Conservation (phyloP, 2,797 vertebrate genomes). For the Dromococcyx pavoninus region DNA sequence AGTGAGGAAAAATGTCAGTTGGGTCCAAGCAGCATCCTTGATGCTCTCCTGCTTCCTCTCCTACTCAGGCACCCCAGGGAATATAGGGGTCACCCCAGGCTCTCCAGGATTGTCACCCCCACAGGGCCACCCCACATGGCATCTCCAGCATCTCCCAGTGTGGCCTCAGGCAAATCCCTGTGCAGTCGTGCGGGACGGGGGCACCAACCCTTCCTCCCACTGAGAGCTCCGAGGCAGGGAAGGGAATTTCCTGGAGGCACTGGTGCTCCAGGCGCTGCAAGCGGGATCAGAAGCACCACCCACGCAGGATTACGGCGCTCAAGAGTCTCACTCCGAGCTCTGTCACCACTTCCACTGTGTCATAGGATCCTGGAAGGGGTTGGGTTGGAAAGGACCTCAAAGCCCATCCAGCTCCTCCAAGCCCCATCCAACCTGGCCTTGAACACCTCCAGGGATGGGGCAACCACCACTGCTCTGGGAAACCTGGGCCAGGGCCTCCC, state of each 20-base stretch:
- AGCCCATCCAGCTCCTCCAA: too few relatives aligned
- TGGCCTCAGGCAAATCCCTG: background rate
- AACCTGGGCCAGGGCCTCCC: too few relatives aligned
- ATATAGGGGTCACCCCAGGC: too few relatives aligned
- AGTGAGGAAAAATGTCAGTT: background rate
- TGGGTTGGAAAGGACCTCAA: too few relatives aligned
- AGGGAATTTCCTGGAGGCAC: background rate
- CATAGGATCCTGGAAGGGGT: too few relatives aligned
- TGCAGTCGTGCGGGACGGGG: background rate
- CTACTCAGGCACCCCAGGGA: background rate
- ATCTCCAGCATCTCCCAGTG: background rate
- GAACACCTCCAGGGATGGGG: too few relatives aligned
- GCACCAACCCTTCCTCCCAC: background rate
- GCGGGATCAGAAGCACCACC: background rate
- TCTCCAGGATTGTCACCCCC: background rate
- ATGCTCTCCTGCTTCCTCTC: fast-evolving
- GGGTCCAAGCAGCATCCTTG: background rate
- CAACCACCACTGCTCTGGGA: too few relatives aligned
- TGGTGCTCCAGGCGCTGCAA: background rate
- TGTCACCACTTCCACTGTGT: background rate
- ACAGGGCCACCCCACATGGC: background rate
- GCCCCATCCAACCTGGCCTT: too few relatives aligned
- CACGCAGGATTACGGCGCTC: fast-evolving
- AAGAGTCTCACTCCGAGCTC: fast-evolving
- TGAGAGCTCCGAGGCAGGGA: background rate